Evolutionary conservation across 2,113 vertebrate species (phyloP).

Genomic region (Regulus satrapa): DNA sequence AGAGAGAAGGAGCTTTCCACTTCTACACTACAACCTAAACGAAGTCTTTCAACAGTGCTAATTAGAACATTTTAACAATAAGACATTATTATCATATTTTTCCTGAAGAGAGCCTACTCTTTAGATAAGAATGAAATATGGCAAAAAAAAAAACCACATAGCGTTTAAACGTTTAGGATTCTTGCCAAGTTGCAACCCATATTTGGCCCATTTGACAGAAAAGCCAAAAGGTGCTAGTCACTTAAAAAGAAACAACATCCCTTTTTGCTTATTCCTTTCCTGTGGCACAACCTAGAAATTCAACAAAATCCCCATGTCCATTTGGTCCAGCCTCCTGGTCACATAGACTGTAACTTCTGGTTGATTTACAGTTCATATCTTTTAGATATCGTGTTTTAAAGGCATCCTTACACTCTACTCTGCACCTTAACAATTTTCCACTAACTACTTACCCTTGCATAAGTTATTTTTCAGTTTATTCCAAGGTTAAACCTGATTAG

Average conservation of each 20-base stretch:
- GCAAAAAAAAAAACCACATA: background rate
- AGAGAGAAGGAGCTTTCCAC: background rate
- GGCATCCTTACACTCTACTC: background rate
- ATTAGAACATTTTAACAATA: background rate
- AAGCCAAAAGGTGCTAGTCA: background rate
- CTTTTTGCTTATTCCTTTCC: background rate
- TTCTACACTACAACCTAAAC: background rate
- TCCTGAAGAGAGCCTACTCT: background rate
- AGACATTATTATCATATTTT: background rate
- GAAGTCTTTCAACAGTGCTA: background rate
- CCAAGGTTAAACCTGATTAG: background rate
- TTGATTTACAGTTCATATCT: background rate
- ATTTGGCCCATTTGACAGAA: background rate
- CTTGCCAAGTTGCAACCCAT: background rate
- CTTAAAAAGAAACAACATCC: background rate
- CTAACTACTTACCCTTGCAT: background rate
- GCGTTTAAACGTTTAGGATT: background rate
- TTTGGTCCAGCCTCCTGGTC: background rate
- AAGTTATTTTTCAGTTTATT: background rate
- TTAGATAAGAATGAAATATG: background rate
- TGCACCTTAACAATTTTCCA: background rate
- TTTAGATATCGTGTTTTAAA: background rate
- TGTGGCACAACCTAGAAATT: background rate
- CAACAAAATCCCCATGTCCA: background rate
- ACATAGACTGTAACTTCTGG: background rate